phyloP scores from a whole-genome alignment of 2,888 invertebrate genomes.

The Orgyia antiqua region DNA sequence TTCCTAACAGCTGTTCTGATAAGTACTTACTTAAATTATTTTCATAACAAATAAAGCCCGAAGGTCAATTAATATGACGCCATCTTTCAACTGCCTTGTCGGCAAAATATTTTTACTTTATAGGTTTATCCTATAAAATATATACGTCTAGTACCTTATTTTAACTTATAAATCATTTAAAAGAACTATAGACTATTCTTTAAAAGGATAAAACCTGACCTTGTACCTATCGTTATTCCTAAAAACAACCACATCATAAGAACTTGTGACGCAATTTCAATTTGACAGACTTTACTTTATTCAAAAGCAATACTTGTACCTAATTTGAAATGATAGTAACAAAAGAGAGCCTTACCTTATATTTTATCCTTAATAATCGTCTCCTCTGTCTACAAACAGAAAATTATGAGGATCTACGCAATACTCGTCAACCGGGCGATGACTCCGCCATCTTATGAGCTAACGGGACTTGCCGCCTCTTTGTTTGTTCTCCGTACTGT shows the following conservation, averaged over 20 bases:
- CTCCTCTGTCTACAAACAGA: slow-evolving; percentile 26
- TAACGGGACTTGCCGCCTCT: slow-evolving; percentile 40
- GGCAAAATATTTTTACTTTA: slow-evolving; percentile 8
- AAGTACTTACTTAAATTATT: slow-evolving; percentile 15
- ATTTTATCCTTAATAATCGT: slow-evolving; percentile 32
- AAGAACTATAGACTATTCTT: background rate
- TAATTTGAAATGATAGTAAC: slow-evolving; percentile 18
- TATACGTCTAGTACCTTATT: slow-evolving; percentile 3
- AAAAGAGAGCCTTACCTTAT: slow-evolving; percentile 46
- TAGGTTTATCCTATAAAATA: slow-evolving; percentile 3
- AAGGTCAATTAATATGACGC: slow-evolving; percentile 27
- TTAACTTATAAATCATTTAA: slow-evolving; percentile 1
- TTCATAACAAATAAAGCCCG: slow-evolving; percentile 23
- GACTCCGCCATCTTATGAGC: slow-evolving; percentile 53
- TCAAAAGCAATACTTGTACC: slow-evolving; percentile 8
- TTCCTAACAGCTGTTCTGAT: slow-evolving; percentile 14
- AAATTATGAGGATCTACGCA: slow-evolving; percentile 38
- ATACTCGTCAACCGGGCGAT: slow-evolving; percentile 54
- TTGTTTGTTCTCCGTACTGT: slow-evolving; percentile 27
- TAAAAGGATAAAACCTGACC: background rate
- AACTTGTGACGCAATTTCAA: slow-evolving; percentile 23
- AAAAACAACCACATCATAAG: slow-evolving; percentile 26
- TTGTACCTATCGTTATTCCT: too few relatives aligned
- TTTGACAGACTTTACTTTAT: slow-evolving; percentile 8
- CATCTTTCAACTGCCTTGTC: slow-evolving; percentile 17